Evolutionary conservation across 1,140 invertebrate species (phyloP).

Genomic region (Lordiphosa collinella): DNA sequence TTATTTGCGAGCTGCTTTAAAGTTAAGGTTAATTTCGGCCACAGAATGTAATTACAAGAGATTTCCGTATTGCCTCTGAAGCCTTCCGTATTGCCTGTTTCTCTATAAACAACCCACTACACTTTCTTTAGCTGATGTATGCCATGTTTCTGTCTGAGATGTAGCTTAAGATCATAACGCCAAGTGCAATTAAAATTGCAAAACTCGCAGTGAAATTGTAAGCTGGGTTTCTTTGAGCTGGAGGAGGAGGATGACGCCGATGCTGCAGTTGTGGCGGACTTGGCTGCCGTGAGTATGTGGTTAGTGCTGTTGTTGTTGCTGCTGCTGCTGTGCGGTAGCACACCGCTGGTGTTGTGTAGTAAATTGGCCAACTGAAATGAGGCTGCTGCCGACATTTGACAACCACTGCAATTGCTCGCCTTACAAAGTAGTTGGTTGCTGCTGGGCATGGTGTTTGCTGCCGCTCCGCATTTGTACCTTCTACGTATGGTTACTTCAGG

Average conservation of each 20-base stretch:
- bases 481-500: constrained; percentile 72
- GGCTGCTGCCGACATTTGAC: constrained; percentile 64
- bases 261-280: constrained; percentile 15
- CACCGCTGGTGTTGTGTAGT: constrained; percentile 31
- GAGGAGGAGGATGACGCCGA: constrained; percentile 5
- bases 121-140: constrained; percentile 77
- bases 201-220: constrained; percentile 74
- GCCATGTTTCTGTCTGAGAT: constrained; percentile 76
- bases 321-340: constrained; percentile 3
- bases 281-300: constrained; percentile 10
- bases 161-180: constrained; percentile 77
- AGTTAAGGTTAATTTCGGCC: too few relatives aligned
- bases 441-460: constrained; percentile 10
- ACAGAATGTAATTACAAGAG: too few relatives aligned
- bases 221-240: constrained; percentile 54
- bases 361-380: constrained; percentile 74
- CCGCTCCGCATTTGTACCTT: constrained; percentile 71
- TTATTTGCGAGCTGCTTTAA: too few relatives aligned
- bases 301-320: constrained; percentile 12
- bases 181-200: constrained; percentile 75
- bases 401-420: constrained; percentile 58
- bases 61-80: too few relatives aligned
- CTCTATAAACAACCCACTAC: constrained; percentile 37
- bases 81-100: too few relatives aligned
- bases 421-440: constrained; percentile 37